Conservation (phyloP, 2,888 invertebrate species). For the Hirtodrosophila confusa region DNA sequence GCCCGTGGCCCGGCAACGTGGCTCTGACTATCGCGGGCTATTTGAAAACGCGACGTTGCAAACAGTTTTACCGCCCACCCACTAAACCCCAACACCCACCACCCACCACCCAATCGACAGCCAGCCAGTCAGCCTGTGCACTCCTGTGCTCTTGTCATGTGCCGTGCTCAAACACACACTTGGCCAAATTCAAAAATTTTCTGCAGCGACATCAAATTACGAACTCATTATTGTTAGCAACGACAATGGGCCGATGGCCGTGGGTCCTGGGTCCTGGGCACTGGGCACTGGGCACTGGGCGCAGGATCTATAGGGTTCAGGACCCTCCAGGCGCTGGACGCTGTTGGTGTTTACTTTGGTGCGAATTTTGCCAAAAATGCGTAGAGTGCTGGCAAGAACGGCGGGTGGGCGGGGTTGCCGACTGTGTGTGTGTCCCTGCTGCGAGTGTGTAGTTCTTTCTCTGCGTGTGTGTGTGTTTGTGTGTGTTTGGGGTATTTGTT, state of each 20-base stretch:
- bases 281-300: not conserved
- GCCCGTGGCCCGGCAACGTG: not conserved
- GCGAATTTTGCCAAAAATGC: constrained; percentile 60
- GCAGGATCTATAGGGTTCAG: constrained; percentile 5
- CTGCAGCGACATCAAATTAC: constrained; percentile 80
- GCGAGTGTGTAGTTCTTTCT: not conserved
- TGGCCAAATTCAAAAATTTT: constrained; percentile 64
- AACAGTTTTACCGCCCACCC: constrained; percentile 32
- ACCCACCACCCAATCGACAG: not conserved
- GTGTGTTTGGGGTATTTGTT: constrained; percentile 53
- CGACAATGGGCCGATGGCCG: constrained; percentile 52
- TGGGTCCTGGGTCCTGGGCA: constrained; percentile 15
- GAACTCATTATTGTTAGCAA: constrained; percentile 82
- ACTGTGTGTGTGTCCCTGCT: constrained; percentile 11
- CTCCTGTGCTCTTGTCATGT: constrained; percentile 32
- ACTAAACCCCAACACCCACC: not conserved
- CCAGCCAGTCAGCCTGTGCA: not conserved
- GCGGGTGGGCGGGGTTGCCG: not conserved
- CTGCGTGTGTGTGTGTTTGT: constrained; percentile 14
- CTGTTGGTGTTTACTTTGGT: constrained; percentile 57
- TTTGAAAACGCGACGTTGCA: constrained; percentile 52
- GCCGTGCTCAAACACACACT: constrained; percentile 54
- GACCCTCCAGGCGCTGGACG: constrained; percentile 6
- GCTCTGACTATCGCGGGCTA: constrained; percentile 37
- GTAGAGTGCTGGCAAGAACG: constrained; percentile 14